phyloP scores from a whole-genome alignment of 2,797 vertebrate genomes.

The Dendrocincla tyrannina region DNA sequence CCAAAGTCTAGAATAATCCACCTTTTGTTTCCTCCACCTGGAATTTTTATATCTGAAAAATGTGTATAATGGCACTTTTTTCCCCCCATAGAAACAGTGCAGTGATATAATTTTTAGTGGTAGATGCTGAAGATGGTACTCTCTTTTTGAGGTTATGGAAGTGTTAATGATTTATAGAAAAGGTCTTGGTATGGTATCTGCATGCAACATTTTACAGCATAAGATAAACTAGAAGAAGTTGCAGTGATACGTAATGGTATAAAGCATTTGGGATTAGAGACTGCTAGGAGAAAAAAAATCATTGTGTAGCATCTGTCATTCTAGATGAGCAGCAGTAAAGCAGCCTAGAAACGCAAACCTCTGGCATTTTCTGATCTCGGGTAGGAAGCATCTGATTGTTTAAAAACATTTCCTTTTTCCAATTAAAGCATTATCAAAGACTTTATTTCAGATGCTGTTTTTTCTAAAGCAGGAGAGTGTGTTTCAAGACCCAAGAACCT shows the following conservation, averaged over 20 bases:
- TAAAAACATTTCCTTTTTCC: not conserved
- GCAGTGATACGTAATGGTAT: not conserved
- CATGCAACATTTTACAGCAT: not conserved
- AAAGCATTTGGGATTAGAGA: not conserved
- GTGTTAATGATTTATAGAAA: not conserved
- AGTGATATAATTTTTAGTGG: not conserved
- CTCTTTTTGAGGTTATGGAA: not conserved
- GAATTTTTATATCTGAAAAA: not conserved
- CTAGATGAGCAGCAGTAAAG: not conserved
- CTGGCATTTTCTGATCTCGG: not conserved
- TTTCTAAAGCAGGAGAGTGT: not conserved
- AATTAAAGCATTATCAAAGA: not conserved
- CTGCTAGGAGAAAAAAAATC: not conserved
- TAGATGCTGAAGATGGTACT: not conserved
- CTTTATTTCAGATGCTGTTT: not conserved
- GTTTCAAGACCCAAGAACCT: not conserved
- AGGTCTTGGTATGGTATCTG: not conserved
- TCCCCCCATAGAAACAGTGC: not conserved
- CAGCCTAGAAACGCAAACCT: not conserved
- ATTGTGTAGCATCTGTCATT: not conserved
- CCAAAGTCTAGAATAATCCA: not conserved
- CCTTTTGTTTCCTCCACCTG: not conserved
- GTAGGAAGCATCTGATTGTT: not conserved
- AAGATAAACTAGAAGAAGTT: not conserved
- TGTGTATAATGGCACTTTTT: not conserved